Conservation (phyloP, 2,888 invertebrate species). For the Molorchus minor region DNA sequence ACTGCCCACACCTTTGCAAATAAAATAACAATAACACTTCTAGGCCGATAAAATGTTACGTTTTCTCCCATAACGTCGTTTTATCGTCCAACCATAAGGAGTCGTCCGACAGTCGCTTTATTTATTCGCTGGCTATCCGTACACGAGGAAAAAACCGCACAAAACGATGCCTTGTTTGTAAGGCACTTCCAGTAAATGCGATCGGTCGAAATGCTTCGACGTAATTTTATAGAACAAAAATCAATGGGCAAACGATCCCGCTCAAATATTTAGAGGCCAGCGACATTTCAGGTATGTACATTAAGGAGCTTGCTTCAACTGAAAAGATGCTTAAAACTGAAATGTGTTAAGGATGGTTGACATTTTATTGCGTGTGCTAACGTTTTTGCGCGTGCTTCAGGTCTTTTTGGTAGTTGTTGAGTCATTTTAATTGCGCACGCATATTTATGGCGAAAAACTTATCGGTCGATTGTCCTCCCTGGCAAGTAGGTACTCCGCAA, state of each 20-base stretch:
- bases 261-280: conserved; percentile 47
- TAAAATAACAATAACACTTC: conserved; percentile 35
- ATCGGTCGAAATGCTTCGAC: conserved; percentile 49
- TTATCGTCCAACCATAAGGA: conserved; percentile 23
- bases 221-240: conserved; percentile 55
- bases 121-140: conserved; percentile 36
- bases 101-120: conserved; percentile 26
- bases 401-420: conserved; percentile 40
- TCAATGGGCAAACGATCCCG: conserved; percentile 51
- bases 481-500: conserved; percentile 2
- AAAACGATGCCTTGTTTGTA: conserved; percentile 49
- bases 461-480: background rate
- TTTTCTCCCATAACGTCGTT: conserved; percentile 35
- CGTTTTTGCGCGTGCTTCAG: conserved; percentile 41
- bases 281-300: conserved; percentile 49
- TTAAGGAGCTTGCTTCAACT: conserved; percentile 44
- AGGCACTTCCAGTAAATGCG: conserved; percentile 50
- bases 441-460: conserved; percentile 21
- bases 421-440: conserved; percentile 42
- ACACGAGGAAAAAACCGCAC: conserved; percentile 38
- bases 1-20: conserved; percentile 27
- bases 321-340: conserved; percentile 44
- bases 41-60: conserved; percentile 39
- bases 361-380: conserved; percentile 52
- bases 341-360: conserved; percentile 52